These are phyloP conservation scores for Poeciliopsis turneri DNA, from an alignment of 2,797 vertebrate genomes.

Conservation along the genomic window DNA sequence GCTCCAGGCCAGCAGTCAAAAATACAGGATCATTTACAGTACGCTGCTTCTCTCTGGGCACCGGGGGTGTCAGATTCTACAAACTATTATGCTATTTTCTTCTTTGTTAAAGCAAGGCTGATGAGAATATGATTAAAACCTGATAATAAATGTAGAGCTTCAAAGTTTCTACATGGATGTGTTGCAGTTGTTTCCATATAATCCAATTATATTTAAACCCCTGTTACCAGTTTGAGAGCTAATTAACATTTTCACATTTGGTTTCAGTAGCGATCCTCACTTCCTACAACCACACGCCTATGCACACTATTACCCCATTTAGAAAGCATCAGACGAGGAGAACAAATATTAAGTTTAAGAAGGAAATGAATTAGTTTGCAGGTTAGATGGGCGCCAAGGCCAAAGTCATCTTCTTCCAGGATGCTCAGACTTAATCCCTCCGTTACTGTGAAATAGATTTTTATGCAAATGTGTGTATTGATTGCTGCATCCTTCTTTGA, in stretches of 20 bases:
- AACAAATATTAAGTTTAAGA: slow-evolving; percentile 67
- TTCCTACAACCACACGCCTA: slow-evolving; percentile 47
- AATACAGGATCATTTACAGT: slow-evolving; percentile 78
- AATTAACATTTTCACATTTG: slow-evolving; percentile 58
- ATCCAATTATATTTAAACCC: slow-evolving; percentile 57
- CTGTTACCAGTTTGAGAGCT: slow-evolving; percentile 46
- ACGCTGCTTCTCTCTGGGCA: slow-evolving; percentile 50
- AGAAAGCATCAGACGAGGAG: slow-evolving; percentile 40
- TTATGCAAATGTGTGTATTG: slow-evolving; percentile 84
- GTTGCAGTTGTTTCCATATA: slow-evolving; percentile 39
- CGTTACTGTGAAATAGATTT: slow-evolving; percentile 80
- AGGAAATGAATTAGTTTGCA: slow-evolving; percentile 68
- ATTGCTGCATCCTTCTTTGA: slow-evolving; percentile 72
- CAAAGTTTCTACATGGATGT: slow-evolving; percentile 8
- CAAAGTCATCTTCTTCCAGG: slow-evolving; percentile 70
- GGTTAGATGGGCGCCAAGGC: slow-evolving; percentile 64
- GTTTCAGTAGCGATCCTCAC: slow-evolving; percentile 38
- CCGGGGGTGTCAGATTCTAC: slow-evolving; percentile 48
- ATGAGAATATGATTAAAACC: slow-evolving; percentile 26
- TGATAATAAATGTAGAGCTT: slow-evolving; percentile 27
- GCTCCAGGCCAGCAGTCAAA: slow-evolving; percentile 91
- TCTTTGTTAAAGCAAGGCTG: slow-evolving; percentile 22
- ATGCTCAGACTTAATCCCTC: slow-evolving; percentile 71
- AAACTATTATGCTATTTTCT: slow-evolving; percentile 39
- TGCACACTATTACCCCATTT: slow-evolving; percentile 55